phyloP scores from a whole-genome alignment of 2,797 vertebrate genomes.

The Anolis apletophallus region DNA sequence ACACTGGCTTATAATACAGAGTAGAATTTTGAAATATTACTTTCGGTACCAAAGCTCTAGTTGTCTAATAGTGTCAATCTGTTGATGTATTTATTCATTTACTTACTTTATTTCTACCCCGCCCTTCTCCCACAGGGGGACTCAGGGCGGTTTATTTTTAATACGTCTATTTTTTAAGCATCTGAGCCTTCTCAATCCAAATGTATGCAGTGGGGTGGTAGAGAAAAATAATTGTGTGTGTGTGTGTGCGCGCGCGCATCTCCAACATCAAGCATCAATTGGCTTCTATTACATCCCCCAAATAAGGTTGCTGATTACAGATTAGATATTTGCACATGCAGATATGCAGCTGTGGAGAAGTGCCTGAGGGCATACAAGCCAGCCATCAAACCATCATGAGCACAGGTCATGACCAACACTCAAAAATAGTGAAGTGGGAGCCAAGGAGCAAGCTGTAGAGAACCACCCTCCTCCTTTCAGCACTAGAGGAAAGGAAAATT shows the following conservation, averaged over 20 bases:
- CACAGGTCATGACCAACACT: neutral
- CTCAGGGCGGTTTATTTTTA: too few relatives aligned
- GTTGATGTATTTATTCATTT: too few relatives aligned
- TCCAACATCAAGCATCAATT: neutral
- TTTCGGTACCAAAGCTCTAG: too few relatives aligned
- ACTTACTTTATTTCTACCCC: too few relatives aligned
- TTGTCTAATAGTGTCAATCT: too few relatives aligned
- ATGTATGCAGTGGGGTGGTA: neutral
- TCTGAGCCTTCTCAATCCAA: neutral
- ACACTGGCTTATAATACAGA: too few relatives aligned
- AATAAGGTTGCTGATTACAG: neutral
- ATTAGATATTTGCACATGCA: slow-evolving; percentile 13
- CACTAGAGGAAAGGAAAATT: neutral
- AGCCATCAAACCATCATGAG: rapidly evolving
- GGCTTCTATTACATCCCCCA: neutral
- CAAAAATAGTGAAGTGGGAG: neutral
- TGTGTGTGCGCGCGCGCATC: too few relatives aligned
- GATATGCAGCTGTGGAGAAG: rapidly evolving
- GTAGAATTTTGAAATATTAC: too few relatives aligned
- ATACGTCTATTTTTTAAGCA: too few relatives aligned
- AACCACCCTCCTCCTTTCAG: slow-evolving; percentile 2
- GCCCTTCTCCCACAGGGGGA: too few relatives aligned
- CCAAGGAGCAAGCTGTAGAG: slow-evolving; percentile 7
- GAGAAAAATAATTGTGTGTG: neutral
- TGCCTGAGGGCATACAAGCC: rapidly evolving